These are phyloP conservation scores for Maniola jurtina DNA, from an alignment of 1,140 invertebrate genomes.

Conservation along the genomic window DNA sequence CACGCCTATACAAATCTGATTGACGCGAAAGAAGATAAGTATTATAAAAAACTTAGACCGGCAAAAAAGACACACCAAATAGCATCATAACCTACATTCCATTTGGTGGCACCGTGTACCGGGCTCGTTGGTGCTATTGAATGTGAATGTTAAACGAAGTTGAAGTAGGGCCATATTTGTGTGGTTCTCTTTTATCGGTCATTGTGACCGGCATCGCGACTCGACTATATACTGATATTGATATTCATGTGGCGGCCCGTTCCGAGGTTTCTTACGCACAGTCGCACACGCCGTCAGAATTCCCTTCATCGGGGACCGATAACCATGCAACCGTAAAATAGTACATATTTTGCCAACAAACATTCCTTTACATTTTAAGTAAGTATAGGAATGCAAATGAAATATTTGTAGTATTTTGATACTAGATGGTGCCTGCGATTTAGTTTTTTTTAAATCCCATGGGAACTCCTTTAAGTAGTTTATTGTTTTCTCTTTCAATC, in stretches of 20 bases:
- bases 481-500: too few species aligned
- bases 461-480: too few species aligned
- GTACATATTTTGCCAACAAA: slow-evolving; percentile 7
- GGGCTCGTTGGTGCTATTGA: slow-evolving; percentile 46
- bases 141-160: slow-evolving; percentile 72
- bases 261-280: slow-evolving; percentile 62
- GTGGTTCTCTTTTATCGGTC: slow-evolving; percentile 71
- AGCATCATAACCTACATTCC: slow-evolving; percentile 78
- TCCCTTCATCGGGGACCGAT: slow-evolving; percentile 52
- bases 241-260: slow-evolving; percentile 65
- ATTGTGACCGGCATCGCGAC: slow-evolving; percentile 61
- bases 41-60: slow-evolving; percentile 68
- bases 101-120: slow-evolving; percentile 51
- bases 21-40: slow-evolving; percentile 71
- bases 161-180: slow-evolving; percentile 67
- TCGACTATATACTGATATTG: slow-evolving; percentile 68
- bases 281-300: slow-evolving; percentile 50
- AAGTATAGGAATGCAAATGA: not conserved
- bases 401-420: too few species aligned
- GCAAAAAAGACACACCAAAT: slow-evolving; percentile 71
- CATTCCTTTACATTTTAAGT: not conserved
- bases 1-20: slow-evolving; percentile 70
- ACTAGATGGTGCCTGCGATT: too few species aligned
- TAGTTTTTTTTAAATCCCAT: too few species aligned
- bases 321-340: slow-evolving; percentile 26